Evolutionary conservation across 2,888 invertebrate species (phyloP).

Genomic region (Thalpophila matura): DNA sequence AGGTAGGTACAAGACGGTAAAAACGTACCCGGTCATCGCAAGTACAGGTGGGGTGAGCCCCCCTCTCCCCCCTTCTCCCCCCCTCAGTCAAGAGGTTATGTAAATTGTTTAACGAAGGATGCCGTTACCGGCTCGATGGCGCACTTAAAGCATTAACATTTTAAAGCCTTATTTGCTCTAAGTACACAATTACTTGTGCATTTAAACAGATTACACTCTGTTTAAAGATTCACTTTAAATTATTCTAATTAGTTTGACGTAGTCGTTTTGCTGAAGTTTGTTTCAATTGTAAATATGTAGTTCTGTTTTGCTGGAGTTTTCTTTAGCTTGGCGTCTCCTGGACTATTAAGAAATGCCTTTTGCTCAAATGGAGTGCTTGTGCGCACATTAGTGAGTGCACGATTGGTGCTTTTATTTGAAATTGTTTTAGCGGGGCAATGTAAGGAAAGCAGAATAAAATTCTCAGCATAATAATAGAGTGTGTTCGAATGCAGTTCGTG

Average conservation of each 20-base stretch:
- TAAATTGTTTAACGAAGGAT: slow-evolving; percentile 85
- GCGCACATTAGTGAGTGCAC: background rate
- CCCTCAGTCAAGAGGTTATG: slow-evolving; percentile 70
- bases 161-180: slow-evolving; percentile 84
- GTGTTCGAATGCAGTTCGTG: too few species aligned
- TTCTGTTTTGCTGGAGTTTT: slow-evolving; percentile 31
- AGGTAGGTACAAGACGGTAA: slow-evolving; percentile 32
- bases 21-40: slow-evolving; percentile 24
- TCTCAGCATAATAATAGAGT: too few species aligned
- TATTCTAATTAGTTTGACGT: slow-evolving; percentile 76
- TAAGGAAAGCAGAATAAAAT: too few species aligned
- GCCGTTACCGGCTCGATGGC: slow-evolving; percentile 78
- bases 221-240: slow-evolving; percentile 71
- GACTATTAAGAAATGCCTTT: background rate
- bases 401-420: background rate
- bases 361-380: background rate
- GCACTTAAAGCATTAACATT: slow-evolving; percentile 86
- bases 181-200: slow-evolving; percentile 85
- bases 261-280: slow-evolving; percentile 34
- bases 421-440: too few species aligned
- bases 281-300: slow-evolving; percentile 39
- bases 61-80: background rate
- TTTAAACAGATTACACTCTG: slow-evolving; percentile 81
- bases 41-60: background rate
- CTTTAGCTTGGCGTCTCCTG: slow-evolving; percentile 6